Evolutionary conservation across 2,888 invertebrate species (phyloP), one percentile per base, ranked within the genome.

Genomic region (Antitype chi): DNA sequence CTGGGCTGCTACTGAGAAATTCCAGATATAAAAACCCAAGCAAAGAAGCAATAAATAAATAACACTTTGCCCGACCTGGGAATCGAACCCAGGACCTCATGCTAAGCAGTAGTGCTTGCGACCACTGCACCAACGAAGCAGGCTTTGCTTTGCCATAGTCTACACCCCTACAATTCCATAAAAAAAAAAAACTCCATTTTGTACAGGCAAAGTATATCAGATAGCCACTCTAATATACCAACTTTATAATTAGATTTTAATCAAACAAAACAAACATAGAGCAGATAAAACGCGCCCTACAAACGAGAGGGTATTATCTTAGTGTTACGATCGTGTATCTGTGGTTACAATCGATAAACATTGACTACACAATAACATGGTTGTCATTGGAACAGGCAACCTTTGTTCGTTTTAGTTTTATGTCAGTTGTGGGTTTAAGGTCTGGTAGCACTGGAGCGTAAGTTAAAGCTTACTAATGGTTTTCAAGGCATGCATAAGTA

Each of bases 241-340:
- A 70, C 47, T 52, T 67, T 59, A 71, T 85, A 87, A 82, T 82
- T 72, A 73, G 83, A 87, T 89, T 66, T 59, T 80, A 82, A 89
- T 89, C 85, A 75, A 82, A 81, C 81, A 84, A 82, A 79, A 77
- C 84, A 75, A 76, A 79, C 70, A 77, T 62, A 79, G 80, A 72
- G 49, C 13, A 75, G 80, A 87, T 80, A 88, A 71, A 57, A 66
- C 72, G 47, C 73, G 86, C 80, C 85, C 86, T 88, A 89, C 88
- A 87, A 89, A 90, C 88, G 82, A 89, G 89, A 88, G 80, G 82
- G 80, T 67, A 82, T 87, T 91, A 92, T 94, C 91, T 91, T 89
- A 88, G 85, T 92, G 88, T 90, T 89, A 87, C 92, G 87, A 92
- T 92, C 93, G 86, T 64, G 74, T 88, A 88, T 87, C 87, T 79